Base-by-base conservation (phyloP, 53 echinoderm and acorn worm species). In the Zoroaster sp. region DNA sequence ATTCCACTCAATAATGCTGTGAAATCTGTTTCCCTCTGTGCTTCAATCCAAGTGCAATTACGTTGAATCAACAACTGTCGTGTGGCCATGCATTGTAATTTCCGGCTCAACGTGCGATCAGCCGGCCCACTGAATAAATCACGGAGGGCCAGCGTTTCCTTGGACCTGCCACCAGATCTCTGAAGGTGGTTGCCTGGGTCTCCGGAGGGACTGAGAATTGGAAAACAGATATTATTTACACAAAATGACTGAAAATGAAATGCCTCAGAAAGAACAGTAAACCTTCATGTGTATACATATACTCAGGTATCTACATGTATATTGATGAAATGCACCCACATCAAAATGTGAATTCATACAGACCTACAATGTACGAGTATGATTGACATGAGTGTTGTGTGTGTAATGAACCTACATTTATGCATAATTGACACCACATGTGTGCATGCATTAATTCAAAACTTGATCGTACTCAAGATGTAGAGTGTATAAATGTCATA, bases 91-190 rank as follows among this genome's bases (percentile, higher is more conserved):
- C 76, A 76, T 76, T 41, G 76, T 49, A 76, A 76, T 49, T 51
- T 14, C 52, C 4, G 12, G 76, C 42, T 32, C 76, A 1, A 47
- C 76, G 34, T 31, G 14, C 78, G 35, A 36, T 54, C 78, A 53
- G 30, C n/a, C 79, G 17, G 40, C 79, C 63, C 13, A 63, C 79
- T 79, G 59, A 55, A 79, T 79, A 79, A 79, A 79, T 55, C 79
- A 55, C 79, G 53, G 25, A 21, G 78, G 79, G 53, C 10, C 25
- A 14, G 18, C 23, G 25, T 47, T 25, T 59, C 63, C 63, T 28
- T 25, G 9, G 63, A 59, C 63, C 30, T 25, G 63, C 28, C 63
- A 59, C 63, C 23, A 59, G 63, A 59, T 59, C 63, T 59, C 63
- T 18, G 30, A 2, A 59, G 63, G 63, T 59, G 63, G 25, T 28